phyloP scores from a whole-genome alignment of 2,888 invertebrate species.

The Psylliodes chrysocephalus region DNA sequence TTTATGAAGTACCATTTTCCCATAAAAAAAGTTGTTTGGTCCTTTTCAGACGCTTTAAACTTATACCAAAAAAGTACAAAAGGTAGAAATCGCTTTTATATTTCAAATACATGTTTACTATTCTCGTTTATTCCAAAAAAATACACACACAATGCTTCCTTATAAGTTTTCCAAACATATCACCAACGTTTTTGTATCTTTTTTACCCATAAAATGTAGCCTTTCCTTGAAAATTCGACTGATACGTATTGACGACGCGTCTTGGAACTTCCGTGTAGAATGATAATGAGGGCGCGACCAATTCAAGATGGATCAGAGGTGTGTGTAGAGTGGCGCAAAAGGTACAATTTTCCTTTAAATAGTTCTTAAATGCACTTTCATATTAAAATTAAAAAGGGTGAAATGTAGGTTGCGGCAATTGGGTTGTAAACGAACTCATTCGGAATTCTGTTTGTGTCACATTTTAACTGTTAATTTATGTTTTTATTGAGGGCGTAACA shows the following conservation, averaged over 20 bases:
- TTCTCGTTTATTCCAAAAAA: not conserved
- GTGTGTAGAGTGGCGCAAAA: not conserved
- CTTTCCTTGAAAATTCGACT: conserved; percentile 10
- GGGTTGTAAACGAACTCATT: too few relatives aligned
- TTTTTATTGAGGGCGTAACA: too few relatives aligned
- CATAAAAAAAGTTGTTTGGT: too few relatives aligned
- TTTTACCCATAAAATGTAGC: conserved; percentile 1
- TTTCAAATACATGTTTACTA: not conserved
- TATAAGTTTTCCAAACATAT: conserved; percentile 1
- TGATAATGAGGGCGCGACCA: conserved; percentile 3
- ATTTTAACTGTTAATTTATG: too few relatives aligned
- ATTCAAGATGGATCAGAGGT: not conserved
- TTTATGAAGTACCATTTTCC: too few relatives aligned
- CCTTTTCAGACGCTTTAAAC: too few relatives aligned
- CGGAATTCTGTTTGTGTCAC: too few relatives aligned
- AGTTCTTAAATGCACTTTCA: too few relatives aligned
- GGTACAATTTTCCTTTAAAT: not conserved
- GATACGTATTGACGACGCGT: conserved; percentile 14
- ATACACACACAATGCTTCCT: not conserved
- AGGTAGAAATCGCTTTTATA: too few relatives aligned
- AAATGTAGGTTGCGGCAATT: too few relatives aligned
- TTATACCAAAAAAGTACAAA: too few relatives aligned
- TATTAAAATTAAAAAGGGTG: too few relatives aligned
- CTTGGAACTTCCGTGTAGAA: not conserved
- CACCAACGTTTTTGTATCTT: conserved; percentile 7